Percentiles rank a stretch among this genome's conserved stretches.
Evolutionary conservation across 2,797 vertebrate species (phyloP).

Genomic region (Psittacula echo): DNA sequence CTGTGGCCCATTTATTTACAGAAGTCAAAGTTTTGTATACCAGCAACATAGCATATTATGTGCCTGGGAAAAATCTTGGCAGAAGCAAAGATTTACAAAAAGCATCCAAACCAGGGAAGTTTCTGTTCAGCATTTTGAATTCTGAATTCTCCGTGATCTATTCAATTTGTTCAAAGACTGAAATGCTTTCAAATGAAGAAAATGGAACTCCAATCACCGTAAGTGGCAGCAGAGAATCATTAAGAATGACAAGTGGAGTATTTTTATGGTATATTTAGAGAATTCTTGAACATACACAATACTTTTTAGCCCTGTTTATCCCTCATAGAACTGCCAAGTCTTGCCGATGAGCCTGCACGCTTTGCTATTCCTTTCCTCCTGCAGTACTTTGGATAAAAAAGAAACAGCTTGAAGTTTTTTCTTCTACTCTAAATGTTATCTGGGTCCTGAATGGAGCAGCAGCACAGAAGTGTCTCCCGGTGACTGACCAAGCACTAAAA

Average conservation of each 20-base stretch:
- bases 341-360: not conserved
- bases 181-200: slow-evolving; percentile 51
- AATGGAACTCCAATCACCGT: slow-evolving; percentile 40
- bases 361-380: not conserved
- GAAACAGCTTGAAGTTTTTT: not conserved
- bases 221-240: slow-evolving; percentile 60
- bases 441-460: not conserved
- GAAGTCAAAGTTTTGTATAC: slow-evolving; percentile 10
- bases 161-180: slow-evolving; percentile 49
- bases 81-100: slow-evolving; percentile 6
- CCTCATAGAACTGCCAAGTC: slow-evolving; percentile 8
- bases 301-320: slow-evolving; percentile 2
- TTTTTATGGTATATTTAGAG: slow-evolving; percentile 68
- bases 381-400: not conserved
- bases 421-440: not conserved
- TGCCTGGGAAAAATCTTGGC: slow-evolving; percentile 15
- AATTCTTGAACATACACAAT: slow-evolving; percentile 44
- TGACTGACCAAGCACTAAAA: not conserved
- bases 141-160: slow-evolving; percentile 25
- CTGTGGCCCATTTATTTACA: slow-evolving; percentile 18
- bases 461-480: not conserved
- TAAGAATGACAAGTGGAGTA: slow-evolving; percentile 59
- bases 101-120: not conserved
- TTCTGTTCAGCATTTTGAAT: slow-evolving; percentile 38
- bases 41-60: not conserved